These are phyloP conservation scores for Decapterus maruadsi DNA, from an alignment of 2,797 vertebrate genomes.

Conservation along the genomic window DNA sequence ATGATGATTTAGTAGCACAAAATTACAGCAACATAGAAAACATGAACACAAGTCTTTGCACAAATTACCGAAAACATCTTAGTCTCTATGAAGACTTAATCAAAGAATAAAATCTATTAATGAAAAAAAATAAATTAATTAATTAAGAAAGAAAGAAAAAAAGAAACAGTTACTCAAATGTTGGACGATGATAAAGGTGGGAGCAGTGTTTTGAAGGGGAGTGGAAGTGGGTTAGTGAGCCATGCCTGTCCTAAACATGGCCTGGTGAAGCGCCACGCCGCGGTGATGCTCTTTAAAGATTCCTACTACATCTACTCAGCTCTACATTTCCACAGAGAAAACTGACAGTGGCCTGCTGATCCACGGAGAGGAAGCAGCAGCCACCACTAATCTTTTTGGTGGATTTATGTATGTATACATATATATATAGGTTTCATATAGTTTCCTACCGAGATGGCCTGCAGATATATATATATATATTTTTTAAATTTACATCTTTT, in stretches of 20 bases:
- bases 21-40: conserved; percentile 97
- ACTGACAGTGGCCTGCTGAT: conserved; percentile 85
- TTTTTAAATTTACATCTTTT: conserved; percentile 75
- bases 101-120: conserved; percentile 75
- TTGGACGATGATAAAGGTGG: conserved; percentile 63
- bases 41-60: conserved; percentile 93
- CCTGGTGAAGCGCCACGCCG: conserved; percentile 75
- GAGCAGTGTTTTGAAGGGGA: conserved; percentile 54
- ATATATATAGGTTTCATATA: conserved; percentile 84
- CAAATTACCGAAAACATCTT: conserved; percentile 89
- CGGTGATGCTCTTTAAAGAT: conserved; percentile 77
- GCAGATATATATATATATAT: conserved; percentile 75
- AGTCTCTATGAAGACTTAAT: conserved; percentile 85
- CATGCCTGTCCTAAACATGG: conserved; percentile 74
- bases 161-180: conserved; percentile 61
- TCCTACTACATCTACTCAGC: conserved; percentile 87
- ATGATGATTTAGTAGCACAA: conserved; percentile 95
- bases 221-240: conserved; percentile 66
- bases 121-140: conserved; percentile 50
- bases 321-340: conserved; percentile 89
- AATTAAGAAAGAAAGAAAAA: conserved; percentile 48
- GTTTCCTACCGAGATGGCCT: conserved; percentile 75
- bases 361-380: conserved; percentile 82
- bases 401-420: conserved; percentile 62
- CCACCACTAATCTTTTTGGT: conserved; percentile 80